Conservation (phyloP, 2,888 invertebrate genomes). For the Anthrax anthrax region DNA sequence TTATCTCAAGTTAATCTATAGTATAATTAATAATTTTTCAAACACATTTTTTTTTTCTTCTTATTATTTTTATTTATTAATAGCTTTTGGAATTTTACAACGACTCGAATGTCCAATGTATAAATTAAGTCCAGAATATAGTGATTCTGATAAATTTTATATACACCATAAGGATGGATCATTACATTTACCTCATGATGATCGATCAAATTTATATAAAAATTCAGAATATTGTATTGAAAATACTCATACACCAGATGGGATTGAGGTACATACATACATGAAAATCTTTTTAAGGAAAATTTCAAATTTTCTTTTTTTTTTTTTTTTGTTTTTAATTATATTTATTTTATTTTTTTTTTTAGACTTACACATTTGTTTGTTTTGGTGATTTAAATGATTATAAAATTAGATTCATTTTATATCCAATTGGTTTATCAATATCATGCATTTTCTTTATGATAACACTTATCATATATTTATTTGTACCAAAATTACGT, state of each 20-base stretch:
- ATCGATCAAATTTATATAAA: constrained; percentile 17
- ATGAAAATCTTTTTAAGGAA: not conserved
- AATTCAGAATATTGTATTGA: constrained; percentile 29
- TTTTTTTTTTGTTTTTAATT: not conserved
- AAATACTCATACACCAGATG: constrained; percentile 15
- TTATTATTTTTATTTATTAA: constrained; percentile 5
- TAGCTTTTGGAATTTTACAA: constrained; percentile 26
- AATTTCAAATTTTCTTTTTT: not conserved
- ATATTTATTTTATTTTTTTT: not conserved
- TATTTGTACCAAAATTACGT: constrained; percentile 46
- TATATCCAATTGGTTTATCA: constrained; percentile 34
- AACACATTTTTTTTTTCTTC: not conserved
- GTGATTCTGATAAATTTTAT: constrained; percentile 22
- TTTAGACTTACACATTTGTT: constrained; percentile 20
- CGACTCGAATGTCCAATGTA: constrained; percentile 26
- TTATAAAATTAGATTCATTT: constrained; percentile 24
- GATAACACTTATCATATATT: constrained; percentile 51
- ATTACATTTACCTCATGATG: constrained; percentile 16
- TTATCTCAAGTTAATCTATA: too few species aligned
- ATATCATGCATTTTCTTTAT: constrained; percentile 52
- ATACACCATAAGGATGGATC: constrained; percentile 26
- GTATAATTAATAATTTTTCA: too few species aligned
- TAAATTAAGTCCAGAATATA: constrained; percentile 22
- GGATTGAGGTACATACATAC: constrained; percentile 17
- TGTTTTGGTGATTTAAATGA: constrained; percentile 29